Evolutionary conservation across 2,797 vertebrate genomes (phyloP), one percentile per base, ranked within the genome.

Genomic region (Rhinatrema bivittatum): DNA sequence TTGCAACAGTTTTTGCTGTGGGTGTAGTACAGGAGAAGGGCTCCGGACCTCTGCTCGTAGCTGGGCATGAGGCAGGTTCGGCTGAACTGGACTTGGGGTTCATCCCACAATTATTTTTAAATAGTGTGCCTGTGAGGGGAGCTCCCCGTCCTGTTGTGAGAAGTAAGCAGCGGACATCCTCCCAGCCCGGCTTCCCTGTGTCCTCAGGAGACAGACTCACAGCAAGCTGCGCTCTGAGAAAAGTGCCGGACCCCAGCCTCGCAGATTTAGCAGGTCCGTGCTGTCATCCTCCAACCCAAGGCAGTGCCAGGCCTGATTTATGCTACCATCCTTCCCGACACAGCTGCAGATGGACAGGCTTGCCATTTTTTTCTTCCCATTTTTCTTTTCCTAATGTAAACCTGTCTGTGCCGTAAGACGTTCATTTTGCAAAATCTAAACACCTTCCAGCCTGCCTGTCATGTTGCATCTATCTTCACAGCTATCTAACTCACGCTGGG

Each of bases 361-460:
- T 58, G 29, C 32, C 29, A 3, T 29, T 51, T 54, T 56, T 50
- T 61, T 64, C 39, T 13, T 6, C 57, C 64, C 62, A 58, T 59
- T 50, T 59, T 29, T 70, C 53, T 54, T 68, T 45, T 47, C 39
- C 48, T 64, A 54, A 20, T 50, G 58, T 66, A 70, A 70, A 66
- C 60, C 62, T 60, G 62, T 58, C 64, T 66, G 4, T 4, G 46
- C 45, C 64, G 57, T 46, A 39, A 42, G 60, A 62, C 57, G 60
- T 64, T 54, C 62, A 68, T 64, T 68, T 52, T 54, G 56, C 52
- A 46, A 41, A 53, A 47, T 42, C 56, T 62, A 70, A 66, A 56
- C 53, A 60, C 57, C 56, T 65, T 56, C 54, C 59, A 53, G 70
- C 64, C 53, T 29, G 7, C 8, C 39, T 26, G 44, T 48, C 55